These are phyloP conservation scores for Yasuhikotakia modesta DNA, from an alignment of 2,797 vertebrate genomes.

Conservation along the genomic window DNA sequence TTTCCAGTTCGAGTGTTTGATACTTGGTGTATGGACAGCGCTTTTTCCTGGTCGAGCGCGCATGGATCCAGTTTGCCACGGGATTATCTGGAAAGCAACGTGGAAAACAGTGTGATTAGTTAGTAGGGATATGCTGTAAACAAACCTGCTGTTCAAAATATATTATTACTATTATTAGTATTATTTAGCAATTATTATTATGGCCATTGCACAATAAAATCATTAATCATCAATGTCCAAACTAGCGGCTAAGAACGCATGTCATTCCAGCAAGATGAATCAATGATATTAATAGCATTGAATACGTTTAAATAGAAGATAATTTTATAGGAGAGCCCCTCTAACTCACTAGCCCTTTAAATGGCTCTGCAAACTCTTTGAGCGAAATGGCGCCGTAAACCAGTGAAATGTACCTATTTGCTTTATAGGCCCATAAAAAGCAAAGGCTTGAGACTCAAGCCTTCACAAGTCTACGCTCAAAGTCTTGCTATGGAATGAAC, in stretches of 20 bases:
- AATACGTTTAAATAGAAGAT: neutral
- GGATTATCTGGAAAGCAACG: slow-evolving; percentile 88
- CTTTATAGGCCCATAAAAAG: slow-evolving; percentile 97
- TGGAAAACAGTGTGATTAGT: slow-evolving; percentile 23
- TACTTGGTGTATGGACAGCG: slow-evolving; percentile 97
- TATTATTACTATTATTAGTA: too few species aligned
- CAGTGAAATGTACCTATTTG: slow-evolving; percentile 78
- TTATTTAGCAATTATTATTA: neutral
- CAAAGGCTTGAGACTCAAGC: slow-evolving; percentile 73
- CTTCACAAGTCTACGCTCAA: slow-evolving; percentile 71
- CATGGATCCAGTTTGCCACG: slow-evolving; percentile 98
- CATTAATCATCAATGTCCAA: neutral
- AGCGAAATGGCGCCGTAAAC: slow-evolving; percentile 78
- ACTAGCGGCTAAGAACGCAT: neutral
- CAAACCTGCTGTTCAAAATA: slow-evolving; percentile 23
- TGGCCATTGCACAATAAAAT: neutral
- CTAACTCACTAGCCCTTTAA: neutral
- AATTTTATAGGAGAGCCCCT: neutral
- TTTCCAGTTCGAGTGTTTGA: slow-evolving; percentile 98
- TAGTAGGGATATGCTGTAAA: slow-evolving; percentile 15
- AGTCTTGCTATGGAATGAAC: slow-evolving; percentile 75
- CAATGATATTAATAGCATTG: neutral
- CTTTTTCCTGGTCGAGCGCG: slow-evolving; percentile 96
- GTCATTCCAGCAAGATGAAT: neutral
- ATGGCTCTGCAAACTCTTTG: slow-evolving; percentile 45